Percentiles rank a stretch among this genome's conserved stretches.
Evolutionary conservation across 2,113 vertebrate species (phyloP).

Genomic region (Vombatus ursinus): DNA sequence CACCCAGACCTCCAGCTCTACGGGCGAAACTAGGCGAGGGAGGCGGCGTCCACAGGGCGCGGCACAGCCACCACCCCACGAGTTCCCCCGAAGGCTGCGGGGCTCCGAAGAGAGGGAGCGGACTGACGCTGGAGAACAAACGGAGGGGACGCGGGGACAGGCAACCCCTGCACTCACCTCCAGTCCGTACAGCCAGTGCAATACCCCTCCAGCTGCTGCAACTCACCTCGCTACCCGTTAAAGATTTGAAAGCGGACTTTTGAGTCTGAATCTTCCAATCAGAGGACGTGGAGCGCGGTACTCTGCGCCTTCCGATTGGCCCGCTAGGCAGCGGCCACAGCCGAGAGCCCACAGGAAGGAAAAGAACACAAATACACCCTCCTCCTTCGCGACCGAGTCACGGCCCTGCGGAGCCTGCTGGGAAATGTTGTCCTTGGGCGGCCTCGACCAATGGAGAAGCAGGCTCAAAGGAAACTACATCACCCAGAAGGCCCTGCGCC

Average conservation of each 20-base stretch:
- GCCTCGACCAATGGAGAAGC: neutral
- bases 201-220: neutral
- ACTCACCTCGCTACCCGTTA: conserved; percentile 54
- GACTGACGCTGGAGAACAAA: neutral
- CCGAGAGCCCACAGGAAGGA: conserved; percentile 46
- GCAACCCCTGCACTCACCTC: neutral
- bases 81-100: neutral
- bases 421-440: conserved; percentile 59
- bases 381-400: neutral
- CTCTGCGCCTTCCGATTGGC: conserved; percentile 55
- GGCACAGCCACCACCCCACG: neutral
- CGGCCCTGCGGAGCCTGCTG: neutral
- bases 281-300: neutral
- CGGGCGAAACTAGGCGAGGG: neutral
- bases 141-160: neutral
- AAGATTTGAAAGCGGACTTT: conserved; percentile 72
- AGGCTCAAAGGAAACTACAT: conserved; percentile 8
- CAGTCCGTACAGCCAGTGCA: neutral
- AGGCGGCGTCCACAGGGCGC: neutral
- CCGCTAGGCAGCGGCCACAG: neutral
- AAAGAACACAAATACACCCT: neutral
- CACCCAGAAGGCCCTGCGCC: conserved; percentile 46
- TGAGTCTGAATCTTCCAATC: conserved; percentile 70
- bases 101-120: neutral
- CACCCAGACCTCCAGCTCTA: neutral